Evolutionary conservation across 2,888 invertebrate species (phyloP).

Genomic region (Cephus spinipes): DNA sequence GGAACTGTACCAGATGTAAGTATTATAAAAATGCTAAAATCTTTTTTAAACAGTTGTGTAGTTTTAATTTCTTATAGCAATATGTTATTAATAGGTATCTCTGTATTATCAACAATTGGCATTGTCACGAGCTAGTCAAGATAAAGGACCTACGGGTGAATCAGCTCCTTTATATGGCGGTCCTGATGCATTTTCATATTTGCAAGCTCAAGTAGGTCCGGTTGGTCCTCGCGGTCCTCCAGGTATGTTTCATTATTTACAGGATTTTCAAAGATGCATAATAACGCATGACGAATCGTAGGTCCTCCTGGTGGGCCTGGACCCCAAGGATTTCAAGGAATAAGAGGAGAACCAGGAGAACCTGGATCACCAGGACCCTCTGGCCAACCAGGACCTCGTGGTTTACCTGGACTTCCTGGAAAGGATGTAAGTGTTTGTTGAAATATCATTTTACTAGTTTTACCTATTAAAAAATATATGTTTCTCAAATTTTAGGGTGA

Average conservation of each 20-base stretch:
- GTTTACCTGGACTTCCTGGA: constrained; percentile 78
- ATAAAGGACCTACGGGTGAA: constrained; percentile 79
- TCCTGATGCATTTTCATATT: constrained; percentile 78
- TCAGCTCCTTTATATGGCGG: constrained; percentile 62
- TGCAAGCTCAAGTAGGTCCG: constrained; percentile 84
- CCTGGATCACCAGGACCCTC: constrained; percentile 75
- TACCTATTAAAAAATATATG: background rate
- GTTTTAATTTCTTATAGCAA: background rate
- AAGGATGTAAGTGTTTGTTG: constrained; percentile 75
- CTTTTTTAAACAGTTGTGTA: background rate
- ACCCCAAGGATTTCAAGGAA: constrained; percentile 87
- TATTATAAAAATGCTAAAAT: constrained; percentile 8
- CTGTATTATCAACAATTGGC: constrained; percentile 82
- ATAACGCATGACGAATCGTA: constrained; percentile 21
- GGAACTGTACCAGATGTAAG: constrained; percentile 79
- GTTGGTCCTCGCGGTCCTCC: constrained; percentile 84
- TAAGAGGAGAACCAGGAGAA: constrained; percentile 84
- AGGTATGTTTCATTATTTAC: constrained; percentile 67
- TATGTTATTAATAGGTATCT: constrained; percentile 69
- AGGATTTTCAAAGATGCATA: background rate
- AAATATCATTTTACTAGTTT: background rate
- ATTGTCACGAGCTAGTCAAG: constrained; percentile 75
- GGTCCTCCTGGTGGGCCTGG: constrained; percentile 71
- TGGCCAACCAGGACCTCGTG: constrained; percentile 73
- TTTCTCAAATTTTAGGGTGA: constrained; percentile 70